Percentiles rank a stretch among this genome's conserved stretches.
Evolutionary conservation across 2,113 vertebrate species (phyloP).

Genomic region (Callopanchax toddi): DNA sequence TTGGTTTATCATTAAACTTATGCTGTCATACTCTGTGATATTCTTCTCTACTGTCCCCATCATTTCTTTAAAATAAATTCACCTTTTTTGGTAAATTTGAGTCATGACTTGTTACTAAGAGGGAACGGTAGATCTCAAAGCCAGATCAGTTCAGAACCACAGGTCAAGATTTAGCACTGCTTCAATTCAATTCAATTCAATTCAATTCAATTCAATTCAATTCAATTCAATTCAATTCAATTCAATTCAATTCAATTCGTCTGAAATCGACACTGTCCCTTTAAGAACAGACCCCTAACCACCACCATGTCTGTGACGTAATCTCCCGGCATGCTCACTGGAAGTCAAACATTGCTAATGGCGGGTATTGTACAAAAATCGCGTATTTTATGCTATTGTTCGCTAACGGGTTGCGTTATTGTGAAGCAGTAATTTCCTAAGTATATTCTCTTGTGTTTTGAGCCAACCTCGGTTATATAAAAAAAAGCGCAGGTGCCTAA

Average conservation of each 20-base stretch:
- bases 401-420: neutral
- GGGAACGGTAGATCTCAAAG: no score
- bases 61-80: no score
- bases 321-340: conserved; percentile 71
- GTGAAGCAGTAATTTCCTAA: neutral
- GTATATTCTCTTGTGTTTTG: neutral
- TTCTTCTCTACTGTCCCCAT: no score
- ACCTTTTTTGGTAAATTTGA: no score
- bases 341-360: conserved; percentile 71
- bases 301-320: conserved; percentile 49
- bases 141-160: no score
- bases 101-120: no score
- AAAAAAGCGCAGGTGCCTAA: neutral
- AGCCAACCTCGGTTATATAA: neutral
- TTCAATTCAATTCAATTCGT: neutral
- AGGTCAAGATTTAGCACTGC: no score
- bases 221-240: no score
- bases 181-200: no score
- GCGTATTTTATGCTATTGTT: conserved; percentile 11
- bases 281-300: conserved; percentile 54
- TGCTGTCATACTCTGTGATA: no score
- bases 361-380: conserved; percentile 72
- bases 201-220: no score
- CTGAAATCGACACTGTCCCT: conserved; percentile 37
- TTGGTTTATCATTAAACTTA: no score